These are phyloP conservation scores for Diadophis punctatus DNA, from an alignment of 2,113 vertebrate species.

Conservation along the genomic window DNA sequence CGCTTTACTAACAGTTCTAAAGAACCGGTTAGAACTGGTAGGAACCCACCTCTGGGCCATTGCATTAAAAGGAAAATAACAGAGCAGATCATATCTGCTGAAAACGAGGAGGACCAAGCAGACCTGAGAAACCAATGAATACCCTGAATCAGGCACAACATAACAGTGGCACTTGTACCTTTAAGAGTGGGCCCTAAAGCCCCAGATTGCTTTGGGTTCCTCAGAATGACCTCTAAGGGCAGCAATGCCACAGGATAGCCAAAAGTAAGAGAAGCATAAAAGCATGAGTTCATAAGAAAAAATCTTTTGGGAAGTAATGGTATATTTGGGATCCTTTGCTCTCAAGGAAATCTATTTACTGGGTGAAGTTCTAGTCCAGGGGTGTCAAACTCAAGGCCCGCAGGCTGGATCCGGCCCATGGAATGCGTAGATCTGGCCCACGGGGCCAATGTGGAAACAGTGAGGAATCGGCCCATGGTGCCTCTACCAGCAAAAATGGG, in stretches of 20 bases:
- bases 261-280: neutral
- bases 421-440: too few species aligned
- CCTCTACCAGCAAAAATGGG: too few species aligned
- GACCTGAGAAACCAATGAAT: neutral
- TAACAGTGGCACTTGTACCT: neutral
- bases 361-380: neutral
- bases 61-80: neutral
- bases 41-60: neutral
- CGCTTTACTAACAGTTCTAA: too few species aligned
- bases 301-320: neutral
- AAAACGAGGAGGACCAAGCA: neutral
- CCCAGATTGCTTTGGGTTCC: neutral
- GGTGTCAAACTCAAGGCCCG: too few species aligned
- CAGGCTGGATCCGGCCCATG: too few species aligned
- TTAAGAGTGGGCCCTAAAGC: neutral
- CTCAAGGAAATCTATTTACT: neutral
- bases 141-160: neutral
- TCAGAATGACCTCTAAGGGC: neutral
- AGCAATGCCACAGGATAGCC: neutral
- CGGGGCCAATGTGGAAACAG: too few species aligned
- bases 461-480: too few species aligned
- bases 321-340: neutral
- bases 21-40: too few species aligned
- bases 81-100: neutral
- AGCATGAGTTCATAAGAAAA: neutral